Evolutionary conservation across 1,140 invertebrate species (phyloP), one percentile per base, ranked within the genome.

Genomic region (Pseudomyrmex concolor): DNA sequence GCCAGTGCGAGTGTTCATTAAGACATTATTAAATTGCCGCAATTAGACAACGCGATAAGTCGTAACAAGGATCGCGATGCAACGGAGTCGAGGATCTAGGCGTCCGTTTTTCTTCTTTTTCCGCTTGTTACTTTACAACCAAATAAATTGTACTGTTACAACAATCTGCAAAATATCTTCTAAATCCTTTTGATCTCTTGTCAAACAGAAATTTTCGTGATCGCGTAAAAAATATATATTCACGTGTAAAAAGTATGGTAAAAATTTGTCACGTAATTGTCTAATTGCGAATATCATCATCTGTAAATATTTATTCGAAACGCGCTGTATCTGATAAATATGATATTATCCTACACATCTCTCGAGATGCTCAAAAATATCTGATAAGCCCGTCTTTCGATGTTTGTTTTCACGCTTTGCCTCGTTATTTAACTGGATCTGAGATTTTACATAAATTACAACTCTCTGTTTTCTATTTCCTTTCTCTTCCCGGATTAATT

Each of bases 1-100:
- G 68, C 85, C 87, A 57, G 51, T 25, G 17, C 71, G 64, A 68
- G 83, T 64, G 68, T 83, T 80, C 72, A 88, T 89, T 89, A 89
- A 85, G 55, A 84, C 78, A 78, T 89, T 89, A 89, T 89, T 89
- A 85, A 88, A 87, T 88, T 88, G 86, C 54, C 86, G 63, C 86
- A 88, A 88, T 88, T 88, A 88, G 83, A 85, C 86, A 87, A 85
- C 83, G 86, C 72, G 59, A 60, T 67, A 45, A 71, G 67, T 66
- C 83, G 86, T 74, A 81, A 84, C 86, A 25, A 55, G 82, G 76
- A 87, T 83, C 72, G 68, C 77, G 67, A 85, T 71, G 71, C 68
- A 34, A 34, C 60, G 76, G 76, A 77, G 86, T 88, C 83, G 87
- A 88, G 72, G 77, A 88, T 88, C 86, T 88, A 81, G 17, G 48